Evolutionary conservation across 2,797 vertebrate species (phyloP), one percentile per base, ranked within the genome.

Genomic region (Siniperca scherzeri): DNA sequence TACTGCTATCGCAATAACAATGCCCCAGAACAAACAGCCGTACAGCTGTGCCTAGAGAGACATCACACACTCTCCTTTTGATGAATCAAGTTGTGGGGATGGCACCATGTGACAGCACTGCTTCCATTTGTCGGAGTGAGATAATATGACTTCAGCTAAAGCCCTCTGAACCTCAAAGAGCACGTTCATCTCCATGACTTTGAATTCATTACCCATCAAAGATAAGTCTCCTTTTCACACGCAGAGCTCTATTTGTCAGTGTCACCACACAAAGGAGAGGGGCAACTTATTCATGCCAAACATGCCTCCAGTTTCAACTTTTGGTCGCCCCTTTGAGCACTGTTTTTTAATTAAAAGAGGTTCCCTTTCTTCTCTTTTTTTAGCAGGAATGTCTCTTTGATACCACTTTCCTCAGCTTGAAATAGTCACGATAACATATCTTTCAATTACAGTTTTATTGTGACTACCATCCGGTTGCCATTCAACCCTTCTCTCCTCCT

Each of bases 401-500:
- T 95, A 95, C 88, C 87, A 88, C 93, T 94, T 90, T 89, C 80
- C 87, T 61, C 83, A 74, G 88, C 89, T 90, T 88, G 90, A 95
- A 94, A 94, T 94, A 91, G 92, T 92, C 93, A 93, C 77, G 95
- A 96, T 96, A 96, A 95, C 96, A 90, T 96, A 96, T 96, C 96
- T 96, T 96, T 96, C 96, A 96, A 96, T 96, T 96, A 96, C 93
- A 93, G 91, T 96, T 95, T 94, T 95, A 96, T 95, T 96, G 94
- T 95, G 93, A 94, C 93, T 90, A 91, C 91, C 92, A 93, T 95
- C 92, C 93, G 81, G 91, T 91, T 92, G 91, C 92, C 93, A 94
- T 95, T 95, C 94, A 94, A 84, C 79, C 80, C 88, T 62, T 74
- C 77, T 78, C 83, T 85, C 80, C 82, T 88, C 86, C 80, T 85